These are phyloP conservation scores for Mayetiola destructor DNA, from an alignment of 2,888 invertebrate genomes.

Conservation along the genomic window DNA sequence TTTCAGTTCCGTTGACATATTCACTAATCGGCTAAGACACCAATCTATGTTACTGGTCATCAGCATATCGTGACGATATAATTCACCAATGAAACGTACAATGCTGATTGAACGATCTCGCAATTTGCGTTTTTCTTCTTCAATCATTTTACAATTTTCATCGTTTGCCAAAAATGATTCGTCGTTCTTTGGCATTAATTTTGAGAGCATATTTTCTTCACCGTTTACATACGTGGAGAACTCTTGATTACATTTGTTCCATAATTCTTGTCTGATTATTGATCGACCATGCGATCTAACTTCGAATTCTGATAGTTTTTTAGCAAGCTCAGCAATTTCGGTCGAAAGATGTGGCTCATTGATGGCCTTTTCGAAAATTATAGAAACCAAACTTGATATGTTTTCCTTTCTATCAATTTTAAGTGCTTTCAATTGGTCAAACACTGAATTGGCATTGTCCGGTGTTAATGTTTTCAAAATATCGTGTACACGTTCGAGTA, in stretches of 20 bases:
- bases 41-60: slow-evolving; percentile 75
- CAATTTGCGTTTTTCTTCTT: slow-evolving; percentile 62
- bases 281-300: slow-evolving; percentile 17
- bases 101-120: slow-evolving; percentile 79
- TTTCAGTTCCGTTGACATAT: slow-evolving; percentile 71
- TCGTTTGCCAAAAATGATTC: slow-evolving; percentile 36
- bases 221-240: slow-evolving; percentile 72
- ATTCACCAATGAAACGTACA: slow-evolving; percentile 72
- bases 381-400: slow-evolving; percentile 70
- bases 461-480: slow-evolving; percentile 90
- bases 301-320: slow-evolving; percentile 38
- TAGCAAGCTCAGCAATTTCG: slow-evolving; percentile 79
- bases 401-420: slow-evolving; percentile 66
- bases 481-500: slow-evolving; percentile 46
- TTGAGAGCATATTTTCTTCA: slow-evolving; percentile 39
- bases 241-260: slow-evolving; percentile 67
- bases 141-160: slow-evolving; percentile 55
- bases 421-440: slow-evolving; percentile 61
- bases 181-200: slow-evolving; percentile 31
- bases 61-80: slow-evolving; percentile 82
- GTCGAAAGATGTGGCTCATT: slow-evolving; percentile 89
- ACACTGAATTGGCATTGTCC: slow-evolving; percentile 74
- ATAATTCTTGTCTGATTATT: slow-evolving; percentile 36
- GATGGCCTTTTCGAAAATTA: slow-evolving; percentile 90
- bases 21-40: slow-evolving; percentile 65